Base-by-base conservation (phyloP, 1,140 invertebrate species). In the Zophobas morio region DNA sequence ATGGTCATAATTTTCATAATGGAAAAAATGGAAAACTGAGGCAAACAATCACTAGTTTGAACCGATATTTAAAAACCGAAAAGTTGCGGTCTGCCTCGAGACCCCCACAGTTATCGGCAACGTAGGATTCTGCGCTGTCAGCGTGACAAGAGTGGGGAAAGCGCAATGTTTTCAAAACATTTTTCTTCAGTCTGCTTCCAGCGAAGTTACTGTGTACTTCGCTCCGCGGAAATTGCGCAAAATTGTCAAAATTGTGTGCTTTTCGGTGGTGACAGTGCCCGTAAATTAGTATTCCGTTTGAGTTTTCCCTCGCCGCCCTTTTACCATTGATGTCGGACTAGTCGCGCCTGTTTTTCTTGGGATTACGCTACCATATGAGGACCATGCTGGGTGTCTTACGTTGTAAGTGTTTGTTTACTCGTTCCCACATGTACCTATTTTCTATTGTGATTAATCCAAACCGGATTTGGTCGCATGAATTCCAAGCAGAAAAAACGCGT, bases 321-420 rank as follows among this genome's bases (percentile, higher is more conserved):
- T 51, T 51, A 70, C 5, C 1, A 35, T 70, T 70, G n/a, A 71
- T 71, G 47, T 51, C 49, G 49, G 49, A 6, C 49, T 51, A 2
- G n/a, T 4, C n/a, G 49, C 6, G n/a, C 3, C 4, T 33, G 70
- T 49, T 72, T 72, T 8, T n/a, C 4, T n/a, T 49, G 6, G 70
- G 70, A 72, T 72, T 35, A 72, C 40, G 54, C 33, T 73, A 73
- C 71, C 71, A 73, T 73, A 73, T 73, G 71, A 73, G 40, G 8
- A 71, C 71, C 71, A 73, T 73, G 71, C 71, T 73, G 49, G 71
- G 71, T 54, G 49, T 73, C 54, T 54, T 73, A n/a, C 32, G 42
- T 70, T 5, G 71, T 73, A 54, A 73, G 71, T 47, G 54, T 73
- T 73, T 73, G 71, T 73, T 73, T 73, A 73, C 71, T 56, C 39